Evolutionary conservation across 2,888 invertebrate species (phyloP).

Genomic region (Sycophila texana): DNA sequence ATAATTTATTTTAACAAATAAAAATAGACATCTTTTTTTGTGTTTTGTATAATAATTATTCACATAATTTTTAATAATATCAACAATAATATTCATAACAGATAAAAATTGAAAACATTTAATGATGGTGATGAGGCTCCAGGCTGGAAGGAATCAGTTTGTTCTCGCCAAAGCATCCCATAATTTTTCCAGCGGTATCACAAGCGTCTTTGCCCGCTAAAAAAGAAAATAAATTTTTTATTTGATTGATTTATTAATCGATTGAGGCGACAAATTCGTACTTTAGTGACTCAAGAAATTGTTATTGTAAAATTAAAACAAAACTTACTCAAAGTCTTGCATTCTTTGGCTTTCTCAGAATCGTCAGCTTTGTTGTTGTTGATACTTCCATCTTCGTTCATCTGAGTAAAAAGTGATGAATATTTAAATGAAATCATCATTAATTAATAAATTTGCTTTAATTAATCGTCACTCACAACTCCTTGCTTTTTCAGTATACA

Average conservation of each 20-base stretch:
- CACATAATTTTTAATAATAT: too few species aligned
- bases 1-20: too few species aligned
- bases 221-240: neutral
- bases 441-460: too few species aligned
- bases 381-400: neutral
- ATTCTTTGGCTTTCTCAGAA: neutral
- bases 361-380: neutral
- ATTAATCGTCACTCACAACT: neutral
- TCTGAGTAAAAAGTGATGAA: neutral
- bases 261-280: neutral
- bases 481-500: neutral
- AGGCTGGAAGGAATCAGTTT: too few species aligned
- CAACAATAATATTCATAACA: too few species aligned
- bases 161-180: neutral
- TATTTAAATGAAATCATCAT: too few species aligned
- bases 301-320: neutral
- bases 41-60: too few species aligned
- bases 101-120: too few species aligned
- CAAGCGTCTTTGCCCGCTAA: neutral
- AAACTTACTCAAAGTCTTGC: neutral
- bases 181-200: slow-evolving; percentile 5
- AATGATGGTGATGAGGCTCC: too few species aligned
- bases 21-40: too few species aligned
- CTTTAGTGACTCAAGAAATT: neutral
- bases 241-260: too few species aligned